Percentiles rank a stretch among this genome's conserved stretches.
phyloP scores from a whole-genome alignment of 2,113 vertebrate genomes.

The Melospiza georgiana region DNA sequence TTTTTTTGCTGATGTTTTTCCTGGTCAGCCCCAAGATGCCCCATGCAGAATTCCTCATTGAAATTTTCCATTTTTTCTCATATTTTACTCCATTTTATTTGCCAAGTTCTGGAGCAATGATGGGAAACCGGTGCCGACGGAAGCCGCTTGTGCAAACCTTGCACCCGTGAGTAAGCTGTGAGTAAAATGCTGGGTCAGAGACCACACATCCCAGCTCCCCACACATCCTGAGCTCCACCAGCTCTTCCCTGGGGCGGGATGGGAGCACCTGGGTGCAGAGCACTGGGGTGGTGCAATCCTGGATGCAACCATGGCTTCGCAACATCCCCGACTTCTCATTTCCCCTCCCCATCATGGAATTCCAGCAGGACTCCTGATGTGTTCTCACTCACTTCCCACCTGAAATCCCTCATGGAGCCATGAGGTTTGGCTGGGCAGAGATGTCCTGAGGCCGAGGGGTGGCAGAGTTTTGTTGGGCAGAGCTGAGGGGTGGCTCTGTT shows the following conservation, averaged over 20 bases:
- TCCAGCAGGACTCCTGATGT: neutral
- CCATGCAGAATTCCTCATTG: fast-evolving
- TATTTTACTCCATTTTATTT: neutral
- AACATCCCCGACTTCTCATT: neutral
- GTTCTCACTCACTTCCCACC: neutral
- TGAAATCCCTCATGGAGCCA: neutral
- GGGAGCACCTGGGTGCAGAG: neutral
- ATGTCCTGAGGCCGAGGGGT: neutral
- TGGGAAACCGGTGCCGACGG: fast-evolving
- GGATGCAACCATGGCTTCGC: neutral
- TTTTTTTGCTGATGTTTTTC: neutral
- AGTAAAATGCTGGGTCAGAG: neutral
- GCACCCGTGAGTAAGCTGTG: constrained; percentile 1
- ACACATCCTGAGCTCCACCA: neutral
- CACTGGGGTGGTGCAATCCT: neutral
- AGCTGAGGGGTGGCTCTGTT: neutral
- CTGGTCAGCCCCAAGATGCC: neutral
- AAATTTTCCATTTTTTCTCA: fast-evolving
- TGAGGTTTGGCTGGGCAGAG: neutral
- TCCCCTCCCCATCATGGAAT: neutral
- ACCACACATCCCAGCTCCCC: neutral
- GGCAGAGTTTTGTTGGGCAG: neutral
- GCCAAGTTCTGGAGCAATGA: fast-evolving
- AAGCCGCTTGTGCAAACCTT: neutral
- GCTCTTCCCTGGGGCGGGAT: neutral